Percentiles rank a stretch among this genome's conserved stretches.
Conservation (phyloP, 2,113 vertebrate species). For the Psammodynastes pulverulentus region DNA sequence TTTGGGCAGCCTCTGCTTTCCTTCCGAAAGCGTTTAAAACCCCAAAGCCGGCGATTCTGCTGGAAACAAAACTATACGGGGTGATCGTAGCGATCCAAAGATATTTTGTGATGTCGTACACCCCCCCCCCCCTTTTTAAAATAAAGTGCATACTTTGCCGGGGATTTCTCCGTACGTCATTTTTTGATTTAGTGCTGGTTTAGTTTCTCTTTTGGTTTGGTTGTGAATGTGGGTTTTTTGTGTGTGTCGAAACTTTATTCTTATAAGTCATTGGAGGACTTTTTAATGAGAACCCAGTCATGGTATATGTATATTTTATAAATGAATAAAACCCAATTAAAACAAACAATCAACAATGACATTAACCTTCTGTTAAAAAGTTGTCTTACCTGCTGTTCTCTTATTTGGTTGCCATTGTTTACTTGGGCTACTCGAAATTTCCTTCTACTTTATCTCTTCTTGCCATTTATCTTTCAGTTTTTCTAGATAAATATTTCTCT, state of each 20-base stretch:
- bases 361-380: background rate
- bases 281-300: background rate
- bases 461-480: background rate
- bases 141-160: too few relatives aligned
- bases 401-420: background rate
- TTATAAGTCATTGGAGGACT: background rate
- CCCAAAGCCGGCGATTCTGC: background rate
- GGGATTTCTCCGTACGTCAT: background rate
- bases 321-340: background rate
- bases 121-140: too few relatives aligned
- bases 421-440: background rate
- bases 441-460: background rate
- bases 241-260: background rate
- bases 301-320: background rate
- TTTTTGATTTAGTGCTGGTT: background rate
- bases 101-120: background rate
- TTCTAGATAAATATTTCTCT: background rate
- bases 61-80: background rate
- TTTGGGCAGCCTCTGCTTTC: background rate
- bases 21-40: background rate
- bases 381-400: background rate
- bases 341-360: background rate
- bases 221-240: background rate
- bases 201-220: background rate
- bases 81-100: background rate